These are phyloP conservation scores for Spodoptera frugiperda DNA, from an alignment of 1,140 invertebrate genomes.

Conservation along the genomic window DNA sequence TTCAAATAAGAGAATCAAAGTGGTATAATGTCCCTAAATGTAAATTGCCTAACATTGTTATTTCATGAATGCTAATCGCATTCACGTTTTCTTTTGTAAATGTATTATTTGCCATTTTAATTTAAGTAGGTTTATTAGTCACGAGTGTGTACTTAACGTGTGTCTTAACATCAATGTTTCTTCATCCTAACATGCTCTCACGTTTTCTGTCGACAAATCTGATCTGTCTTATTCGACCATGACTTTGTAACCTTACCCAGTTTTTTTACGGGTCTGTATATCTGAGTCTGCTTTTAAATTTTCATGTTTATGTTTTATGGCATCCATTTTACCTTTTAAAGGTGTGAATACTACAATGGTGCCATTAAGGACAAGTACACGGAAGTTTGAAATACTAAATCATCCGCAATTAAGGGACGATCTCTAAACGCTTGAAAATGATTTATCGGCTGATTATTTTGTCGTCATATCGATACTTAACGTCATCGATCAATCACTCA, in stretches of 20 bases:
- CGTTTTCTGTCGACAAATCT: constrained; percentile 23
- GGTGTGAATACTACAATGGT: too few species aligned
- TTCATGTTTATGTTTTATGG: neutral
- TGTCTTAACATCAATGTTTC: constrained; percentile 20
- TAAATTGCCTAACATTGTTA: constrained; percentile 14
- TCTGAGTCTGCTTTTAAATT: neutral
- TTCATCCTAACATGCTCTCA: constrained; percentile 19
- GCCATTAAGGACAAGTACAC: neutral
- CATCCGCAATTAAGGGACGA: neutral
- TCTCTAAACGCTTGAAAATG: neutral
- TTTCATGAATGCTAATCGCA: constrained; percentile 30
- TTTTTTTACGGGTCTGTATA: neutral
- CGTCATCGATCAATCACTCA: constrained; percentile 55
- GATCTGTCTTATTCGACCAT: constrained; percentile 15
- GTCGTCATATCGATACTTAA: constrained; percentile 18
- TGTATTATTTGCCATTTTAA: constrained; percentile 27
- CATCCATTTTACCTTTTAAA: too few species aligned
- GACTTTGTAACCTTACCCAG: constrained; percentile 12
- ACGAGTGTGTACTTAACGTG: constrained; percentile 27
- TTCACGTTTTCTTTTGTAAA: constrained; percentile 41
- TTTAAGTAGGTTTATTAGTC: constrained; percentile 15
- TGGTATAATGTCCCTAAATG: too few species aligned
- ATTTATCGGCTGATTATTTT: neutral
- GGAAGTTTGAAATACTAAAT: neutral
- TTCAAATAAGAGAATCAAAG: too few species aligned